These are phyloP conservation scores for Polypterus bichir DNA, from an alignment of 2,113 vertebrate species.

Conservation along the genomic window DNA sequence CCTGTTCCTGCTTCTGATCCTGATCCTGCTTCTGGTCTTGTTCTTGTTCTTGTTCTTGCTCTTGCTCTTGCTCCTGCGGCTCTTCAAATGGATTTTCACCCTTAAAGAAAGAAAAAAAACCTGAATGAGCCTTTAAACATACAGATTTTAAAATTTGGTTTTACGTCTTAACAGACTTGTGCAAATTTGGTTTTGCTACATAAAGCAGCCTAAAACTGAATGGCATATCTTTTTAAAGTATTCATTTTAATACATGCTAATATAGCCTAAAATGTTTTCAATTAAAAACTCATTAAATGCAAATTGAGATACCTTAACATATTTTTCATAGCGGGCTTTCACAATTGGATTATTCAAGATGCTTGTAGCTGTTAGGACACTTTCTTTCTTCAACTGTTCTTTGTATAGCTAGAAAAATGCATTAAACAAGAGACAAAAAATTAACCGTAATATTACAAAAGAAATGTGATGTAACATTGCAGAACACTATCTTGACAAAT, in stretches of 20 bases:
- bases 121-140: too few species aligned
- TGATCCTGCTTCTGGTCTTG: conserved; percentile 38
- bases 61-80: conserved; percentile 49
- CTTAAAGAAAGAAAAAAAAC: conserved; percentile 27
- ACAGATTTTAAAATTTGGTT: too few species aligned
- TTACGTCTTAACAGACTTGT: too few species aligned
- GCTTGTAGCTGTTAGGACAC: conserved; percentile 70
- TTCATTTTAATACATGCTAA: too few species aligned
- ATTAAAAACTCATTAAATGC: conserved; percentile 17
- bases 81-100: conserved; percentile 71
- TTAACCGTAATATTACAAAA: neutral
- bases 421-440: neutral
- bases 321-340: conserved; percentile 65
- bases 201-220: too few species aligned
- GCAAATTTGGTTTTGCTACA: too few species aligned
- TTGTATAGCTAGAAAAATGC: conserved; percentile 38
- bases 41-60: conserved; percentile 42
- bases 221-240: too few species aligned
- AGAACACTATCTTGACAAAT: too few species aligned
- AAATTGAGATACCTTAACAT: conserved; percentile 55
- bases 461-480: too few species aligned
- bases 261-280: neutral
- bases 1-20: conserved; percentile 37
- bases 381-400: conserved; percentile 74
- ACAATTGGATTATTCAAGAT: conserved; percentile 75